Evolutionary conservation across 2,797 vertebrate genomes (phyloP).

Genomic region (Eurystomus glaucurus): DNA sequence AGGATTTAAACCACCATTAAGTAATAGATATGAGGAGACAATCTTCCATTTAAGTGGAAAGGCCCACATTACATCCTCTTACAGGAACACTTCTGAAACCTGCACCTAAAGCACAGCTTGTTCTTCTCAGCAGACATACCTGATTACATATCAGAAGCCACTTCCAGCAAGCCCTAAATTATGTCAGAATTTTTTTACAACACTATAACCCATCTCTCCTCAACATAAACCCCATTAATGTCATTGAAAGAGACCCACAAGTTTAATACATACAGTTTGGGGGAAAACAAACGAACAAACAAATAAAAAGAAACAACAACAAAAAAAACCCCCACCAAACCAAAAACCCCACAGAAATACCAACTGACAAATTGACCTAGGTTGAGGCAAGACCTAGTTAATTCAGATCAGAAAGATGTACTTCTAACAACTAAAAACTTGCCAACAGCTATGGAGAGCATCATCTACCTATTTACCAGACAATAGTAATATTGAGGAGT

Average conservation of each 20-base stretch:
- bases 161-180: background rate
- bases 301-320: background rate
- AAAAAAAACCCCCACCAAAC: too few species aligned
- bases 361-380: background rate
- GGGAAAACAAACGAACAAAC: too few species aligned
- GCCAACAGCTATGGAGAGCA: background rate
- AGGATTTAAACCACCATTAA: background rate
- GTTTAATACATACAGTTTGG: background rate
- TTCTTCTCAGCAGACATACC: background rate
- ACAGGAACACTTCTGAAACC: background rate
- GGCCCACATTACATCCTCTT: background rate
- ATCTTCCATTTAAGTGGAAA: background rate
- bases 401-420: background rate
- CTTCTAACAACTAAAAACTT: background rate
- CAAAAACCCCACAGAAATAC: too few species aligned
- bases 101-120: background rate
- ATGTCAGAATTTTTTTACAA: background rate
- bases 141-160: background rate
- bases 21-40: background rate
- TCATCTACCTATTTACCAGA: background rate
- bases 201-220: background rate
- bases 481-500: rapidly evolving
- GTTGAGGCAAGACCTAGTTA: background rate
- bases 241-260: background rate
- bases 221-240: background rate